Evolutionary conservation across 2,888 invertebrate species (phyloP).

Genomic region (Andrena marginata): DNA sequence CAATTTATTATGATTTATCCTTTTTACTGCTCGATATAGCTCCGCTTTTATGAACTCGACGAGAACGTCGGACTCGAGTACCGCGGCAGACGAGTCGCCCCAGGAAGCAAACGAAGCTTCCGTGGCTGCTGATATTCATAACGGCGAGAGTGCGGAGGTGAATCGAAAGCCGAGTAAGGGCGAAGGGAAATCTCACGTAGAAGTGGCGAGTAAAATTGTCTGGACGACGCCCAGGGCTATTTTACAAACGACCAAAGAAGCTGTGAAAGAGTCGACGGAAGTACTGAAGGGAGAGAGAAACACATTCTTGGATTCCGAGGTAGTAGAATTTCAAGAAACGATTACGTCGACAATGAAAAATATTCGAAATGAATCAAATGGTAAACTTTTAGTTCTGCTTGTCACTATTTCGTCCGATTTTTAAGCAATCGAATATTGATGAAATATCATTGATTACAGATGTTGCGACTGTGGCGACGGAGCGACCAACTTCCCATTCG

Average conservation of each 20-base stretch:
- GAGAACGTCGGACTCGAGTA: slow-evolving; percentile 52
- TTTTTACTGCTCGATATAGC: background rate
- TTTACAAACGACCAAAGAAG: slow-evolving; percentile 31
- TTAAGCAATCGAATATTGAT: background rate
- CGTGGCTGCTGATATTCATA: slow-evolving; percentile 72
- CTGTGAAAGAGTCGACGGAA: slow-evolving; percentile 34
- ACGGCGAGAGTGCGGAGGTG: slow-evolving; percentile 68
- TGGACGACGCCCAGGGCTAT: slow-evolving; percentile 76
- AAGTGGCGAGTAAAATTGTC: slow-evolving; percentile 72
- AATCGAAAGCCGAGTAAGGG: slow-evolving; percentile 59
- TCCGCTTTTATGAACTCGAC: slow-evolving; percentile 19
- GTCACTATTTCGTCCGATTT: background rate
- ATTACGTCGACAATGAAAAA: slow-evolving; percentile 26
- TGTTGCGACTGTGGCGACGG: slow-evolving; percentile 20
- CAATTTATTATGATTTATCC: background rate
- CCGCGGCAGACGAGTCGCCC: slow-evolving; percentile 58
- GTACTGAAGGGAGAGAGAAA: slow-evolving; percentile 34
- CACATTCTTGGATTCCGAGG: slow-evolving; percentile 30
- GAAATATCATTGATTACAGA: slow-evolving; percentile 35
- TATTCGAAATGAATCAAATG: slow-evolving; percentile 28
- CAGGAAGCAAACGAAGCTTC: slow-evolving; percentile 70
- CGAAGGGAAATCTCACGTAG: slow-evolving; percentile 48
- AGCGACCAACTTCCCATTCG: slow-evolving; percentile 22
- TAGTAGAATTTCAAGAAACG: slow-evolving; percentile 24
- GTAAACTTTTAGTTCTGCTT: slow-evolving; percentile 19